Evolutionary conservation across 2,888 invertebrate genomes (phyloP), one percentile per base, ranked within the genome.

Genomic region (Hanleya hanleyi): DNA sequence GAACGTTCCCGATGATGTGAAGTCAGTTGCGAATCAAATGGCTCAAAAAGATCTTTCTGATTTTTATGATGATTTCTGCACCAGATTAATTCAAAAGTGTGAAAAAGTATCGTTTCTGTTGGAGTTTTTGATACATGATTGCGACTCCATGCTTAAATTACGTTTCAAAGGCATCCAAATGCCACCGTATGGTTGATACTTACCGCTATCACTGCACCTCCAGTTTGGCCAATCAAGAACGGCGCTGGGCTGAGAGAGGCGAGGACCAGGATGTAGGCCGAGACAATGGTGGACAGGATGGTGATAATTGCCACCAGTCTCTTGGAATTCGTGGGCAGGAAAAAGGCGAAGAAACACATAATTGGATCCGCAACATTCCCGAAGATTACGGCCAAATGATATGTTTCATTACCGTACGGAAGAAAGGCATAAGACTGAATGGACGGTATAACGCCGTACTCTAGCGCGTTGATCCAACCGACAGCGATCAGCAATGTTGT

Each of bases 341-440:
- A 90, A 81, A 93, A 93, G 5, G 93, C 93, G 15, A 93, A 74
- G 74, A 93, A 92, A 87, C 93, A 96, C 77, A 95, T 95, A 37
- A 94, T 90, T 33, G 96, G 96, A 91, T 95, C 96, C 41, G 96
- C 95, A 90, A 96, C 94, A 76, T 94, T 94, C 81, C 94, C 93
- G 78, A 96, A 92, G 70, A 94, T 93, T 66, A 94, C 94, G 6
- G 95, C 93, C 85, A 96, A 91, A 91, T 96, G 96, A 91, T 95
- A 96, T 0, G 95, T 93, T 57, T 75, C 66, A 92, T 91, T 87
- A 93, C 96, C 96, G 90, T 96, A 96, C 12, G 96, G 95, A 85
- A 95, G 92, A 87, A 94, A 94, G 66, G 96, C 95, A 89, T 94
- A 96, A 57, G 95, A 94, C 91, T 95, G 95, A 80, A 96, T 93